A percentile compares a stretch with the other conserved stretches of the same genome.
phyloP scores from a whole-genome alignment of 2,888 invertebrate species.

The Panzeria rudis region DNA sequence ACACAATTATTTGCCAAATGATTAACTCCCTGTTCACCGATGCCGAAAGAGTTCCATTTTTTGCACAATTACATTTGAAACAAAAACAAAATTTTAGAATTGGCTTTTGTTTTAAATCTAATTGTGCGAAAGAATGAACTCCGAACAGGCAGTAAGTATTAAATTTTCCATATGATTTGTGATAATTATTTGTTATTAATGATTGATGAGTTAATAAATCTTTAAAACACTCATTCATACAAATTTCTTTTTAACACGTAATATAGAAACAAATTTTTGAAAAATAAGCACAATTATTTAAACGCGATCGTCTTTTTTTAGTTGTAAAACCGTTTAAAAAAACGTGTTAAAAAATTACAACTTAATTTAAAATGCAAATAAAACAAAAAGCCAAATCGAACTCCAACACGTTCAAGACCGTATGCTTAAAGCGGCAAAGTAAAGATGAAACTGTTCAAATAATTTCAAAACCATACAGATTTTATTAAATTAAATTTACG shows the following conservation, averaged over 20 bases:
- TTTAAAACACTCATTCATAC: constrained; percentile 42
- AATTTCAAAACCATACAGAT: constrained; percentile 63
- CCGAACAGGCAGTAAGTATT: too few relatives aligned
- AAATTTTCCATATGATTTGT: constrained; percentile 30
- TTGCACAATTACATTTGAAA: too few relatives aligned
- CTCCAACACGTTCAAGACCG: constrained; percentile 14
- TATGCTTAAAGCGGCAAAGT: constrained; percentile 61
- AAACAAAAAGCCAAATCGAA: constrained; percentile 16
- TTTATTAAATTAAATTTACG: constrained; percentile 56
- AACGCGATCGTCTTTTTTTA: neutral
- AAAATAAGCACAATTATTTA: neutral
- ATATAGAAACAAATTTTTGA: neutral
- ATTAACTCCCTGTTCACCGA: too few relatives aligned
- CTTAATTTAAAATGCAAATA: constrained; percentile 15
- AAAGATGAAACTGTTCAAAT: constrained; percentile 69
- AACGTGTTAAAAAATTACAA: constrained; percentile 35
- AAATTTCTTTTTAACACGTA: constrained; percentile 28
- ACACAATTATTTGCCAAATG: constrained; percentile 15
- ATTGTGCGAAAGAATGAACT: too few relatives aligned
- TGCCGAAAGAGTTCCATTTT: too few relatives aligned
- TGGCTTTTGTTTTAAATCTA: too few relatives aligned
- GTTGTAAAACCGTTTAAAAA: constrained; percentile 28
- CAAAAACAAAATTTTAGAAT: too few relatives aligned
- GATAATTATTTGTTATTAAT: constrained; percentile 25
- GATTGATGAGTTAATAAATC: neutral